Conservation (phyloP, 2,888 invertebrate genomes). For the Meandrusa payeni region DNA sequence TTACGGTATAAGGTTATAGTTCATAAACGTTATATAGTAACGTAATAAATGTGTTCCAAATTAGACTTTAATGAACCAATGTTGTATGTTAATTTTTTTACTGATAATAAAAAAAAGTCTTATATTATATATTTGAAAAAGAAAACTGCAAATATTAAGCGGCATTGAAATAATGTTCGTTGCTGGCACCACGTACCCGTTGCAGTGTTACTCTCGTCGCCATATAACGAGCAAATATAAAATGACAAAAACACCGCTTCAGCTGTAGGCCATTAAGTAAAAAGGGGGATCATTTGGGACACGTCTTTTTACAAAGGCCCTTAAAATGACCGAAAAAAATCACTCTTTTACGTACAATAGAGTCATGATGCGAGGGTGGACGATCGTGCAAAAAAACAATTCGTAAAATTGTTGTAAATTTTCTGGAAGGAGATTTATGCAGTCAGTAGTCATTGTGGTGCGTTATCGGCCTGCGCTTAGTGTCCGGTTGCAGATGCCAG, state of each 20-base stretch:
- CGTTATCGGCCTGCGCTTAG: slow-evolving; percentile 45
- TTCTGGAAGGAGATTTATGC: slow-evolving; percentile 73
- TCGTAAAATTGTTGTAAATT: slow-evolving; percentile 74
- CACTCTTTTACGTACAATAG: slow-evolving; percentile 67
- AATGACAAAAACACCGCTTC: slow-evolving; percentile 37
- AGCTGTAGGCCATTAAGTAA: slow-evolving; percentile 67
- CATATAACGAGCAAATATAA: slow-evolving; percentile 19
- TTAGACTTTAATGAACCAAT: too few species aligned
- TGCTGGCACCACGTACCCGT: too few species aligned
- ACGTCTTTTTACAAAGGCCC: slow-evolving; percentile 69
- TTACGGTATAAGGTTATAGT: too few species aligned
- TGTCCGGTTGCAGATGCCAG: slow-evolving; percentile 73
- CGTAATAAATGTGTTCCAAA: too few species aligned
- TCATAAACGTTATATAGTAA: too few species aligned
- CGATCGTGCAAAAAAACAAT: slow-evolving; percentile 56
- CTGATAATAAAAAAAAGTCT: too few species aligned
- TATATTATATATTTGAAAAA: too few species aligned
- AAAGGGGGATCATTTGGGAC: slow-evolving; percentile 64
- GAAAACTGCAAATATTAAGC: too few species aligned
- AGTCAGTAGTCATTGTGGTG: slow-evolving; percentile 69
- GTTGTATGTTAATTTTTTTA: too few species aligned
- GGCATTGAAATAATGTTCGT: too few species aligned
- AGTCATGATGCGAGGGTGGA: slow-evolving; percentile 71
- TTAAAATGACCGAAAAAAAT: slow-evolving; percentile 70
- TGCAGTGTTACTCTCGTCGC: slow-evolving; percentile 22